Conservation (phyloP, 2,113 vertebrate genomes). For the Saiga tatarica region DNA sequence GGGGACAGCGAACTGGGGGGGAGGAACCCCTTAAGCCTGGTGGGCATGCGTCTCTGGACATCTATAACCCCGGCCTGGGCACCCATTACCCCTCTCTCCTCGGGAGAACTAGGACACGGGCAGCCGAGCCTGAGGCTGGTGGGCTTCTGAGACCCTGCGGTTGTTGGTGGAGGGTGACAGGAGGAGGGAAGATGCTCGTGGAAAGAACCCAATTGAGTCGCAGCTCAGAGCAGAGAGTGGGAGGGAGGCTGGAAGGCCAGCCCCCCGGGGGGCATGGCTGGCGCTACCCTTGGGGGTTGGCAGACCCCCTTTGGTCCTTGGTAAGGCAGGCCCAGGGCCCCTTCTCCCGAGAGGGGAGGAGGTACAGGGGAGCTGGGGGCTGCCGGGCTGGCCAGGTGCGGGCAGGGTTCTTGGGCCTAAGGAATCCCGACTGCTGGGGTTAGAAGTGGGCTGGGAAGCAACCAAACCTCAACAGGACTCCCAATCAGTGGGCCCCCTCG, state of each 20-base stretch:
- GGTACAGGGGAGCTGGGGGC: background rate
- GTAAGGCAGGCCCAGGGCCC: conserved; percentile 30
- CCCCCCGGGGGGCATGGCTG: background rate
- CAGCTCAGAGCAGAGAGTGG: background rate
- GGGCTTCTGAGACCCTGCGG: background rate
- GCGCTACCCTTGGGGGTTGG: background rate
- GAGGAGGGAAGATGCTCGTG: background rate
- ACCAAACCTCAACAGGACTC: background rate
- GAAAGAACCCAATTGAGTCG: background rate
- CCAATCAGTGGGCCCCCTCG: background rate
- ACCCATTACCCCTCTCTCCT: background rate
- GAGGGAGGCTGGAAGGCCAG: background rate
- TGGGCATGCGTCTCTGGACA: background rate
- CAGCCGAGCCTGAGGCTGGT: background rate
- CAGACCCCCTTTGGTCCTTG: conserved; percentile 70
- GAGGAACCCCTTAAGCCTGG: background rate
- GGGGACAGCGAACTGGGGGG: background rate
- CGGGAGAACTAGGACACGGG: background rate
- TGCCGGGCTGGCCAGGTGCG: background rate
- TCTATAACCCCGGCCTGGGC: background rate
- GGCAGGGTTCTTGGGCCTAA: background rate
- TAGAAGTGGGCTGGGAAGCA: background rate
- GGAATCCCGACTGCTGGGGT: background rate
- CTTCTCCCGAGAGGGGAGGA: background rate
- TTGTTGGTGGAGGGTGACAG: background rate